phyloP scores from a whole-genome alignment of 2,797 vertebrate species.

The Helicolenus hilgendorfi region DNA sequence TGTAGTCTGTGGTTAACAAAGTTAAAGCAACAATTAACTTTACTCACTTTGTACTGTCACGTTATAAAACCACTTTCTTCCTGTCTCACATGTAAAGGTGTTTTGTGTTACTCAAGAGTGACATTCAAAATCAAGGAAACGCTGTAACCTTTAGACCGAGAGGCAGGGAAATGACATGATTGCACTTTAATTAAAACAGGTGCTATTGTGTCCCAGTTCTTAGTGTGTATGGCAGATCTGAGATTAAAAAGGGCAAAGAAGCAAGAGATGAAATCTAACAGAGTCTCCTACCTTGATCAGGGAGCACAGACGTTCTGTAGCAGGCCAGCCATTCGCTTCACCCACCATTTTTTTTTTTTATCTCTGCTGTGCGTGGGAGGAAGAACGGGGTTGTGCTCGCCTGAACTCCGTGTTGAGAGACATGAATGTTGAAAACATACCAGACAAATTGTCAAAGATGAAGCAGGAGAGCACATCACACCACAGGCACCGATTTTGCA shows the following conservation, averaged over 20 bases:
- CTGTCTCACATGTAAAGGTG: neutral
- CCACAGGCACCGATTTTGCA: neutral
- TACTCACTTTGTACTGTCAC: neutral
- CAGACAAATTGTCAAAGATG: constrained; percentile 19
- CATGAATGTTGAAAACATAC: constrained; percentile 4
- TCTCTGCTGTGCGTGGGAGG: constrained; percentile 16
- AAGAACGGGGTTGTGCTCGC: neutral
- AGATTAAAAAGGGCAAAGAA: constrained; percentile 66
- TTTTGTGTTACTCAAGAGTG: constrained; percentile 24
- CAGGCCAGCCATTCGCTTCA: constrained; percentile 19
- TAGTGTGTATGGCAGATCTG: constrained; percentile 30
- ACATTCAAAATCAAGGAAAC: constrained; percentile 73
- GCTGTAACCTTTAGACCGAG: constrained; percentile 70
- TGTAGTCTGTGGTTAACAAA: neutral
- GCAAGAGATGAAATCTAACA: constrained; percentile 40
- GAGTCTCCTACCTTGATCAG: constrained; percentile 71
- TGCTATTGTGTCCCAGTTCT: constrained; percentile 40
- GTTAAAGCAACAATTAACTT: neutral
- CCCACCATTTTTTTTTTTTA: constrained; percentile 35
- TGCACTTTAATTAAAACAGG: constrained; percentile 60
- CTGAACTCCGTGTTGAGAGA: constrained; percentile 13
- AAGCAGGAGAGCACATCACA: neutral
- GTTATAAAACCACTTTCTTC: neutral
- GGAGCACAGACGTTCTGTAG: constrained; percentile 7
- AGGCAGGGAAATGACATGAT: constrained; percentile 65